phyloP scores from a whole-genome alignment of 2,113 vertebrate species.

The Siniperca chuatsi region DNA sequence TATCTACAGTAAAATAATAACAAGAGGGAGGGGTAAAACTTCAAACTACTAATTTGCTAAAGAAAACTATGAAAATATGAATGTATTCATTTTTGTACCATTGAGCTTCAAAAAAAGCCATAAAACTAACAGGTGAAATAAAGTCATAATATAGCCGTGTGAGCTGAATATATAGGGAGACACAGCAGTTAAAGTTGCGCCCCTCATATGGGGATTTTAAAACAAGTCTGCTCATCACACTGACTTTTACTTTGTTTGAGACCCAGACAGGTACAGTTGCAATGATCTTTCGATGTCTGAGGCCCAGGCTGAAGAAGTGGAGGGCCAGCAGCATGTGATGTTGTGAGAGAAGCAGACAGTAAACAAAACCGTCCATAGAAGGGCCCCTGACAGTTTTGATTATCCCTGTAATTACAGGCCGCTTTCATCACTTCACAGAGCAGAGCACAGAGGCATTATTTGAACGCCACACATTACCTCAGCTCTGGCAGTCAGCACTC shows the following conservation, averaged over 20 bases:
- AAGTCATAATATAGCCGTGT: neutral
- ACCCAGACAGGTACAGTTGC: constrained; percentile 43
- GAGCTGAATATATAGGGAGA: neutral
- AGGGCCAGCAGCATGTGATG: constrained; percentile 47
- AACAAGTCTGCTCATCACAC: neutral
- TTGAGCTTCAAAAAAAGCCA: neutral
- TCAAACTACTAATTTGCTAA: neutral
- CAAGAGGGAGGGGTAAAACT: neutral
- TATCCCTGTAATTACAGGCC: constrained; percentile 81
- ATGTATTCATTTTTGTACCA: neutral
- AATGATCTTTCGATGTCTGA: constrained; percentile 57
- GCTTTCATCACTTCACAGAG: constrained; percentile 75
- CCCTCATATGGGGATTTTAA: neutral
- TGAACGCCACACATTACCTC: constrained; percentile 80
- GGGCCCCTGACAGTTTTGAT: constrained; percentile 80
- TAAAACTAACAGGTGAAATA: neutral
- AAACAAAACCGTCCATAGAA: constrained; percentile 70
- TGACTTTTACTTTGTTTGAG: constrained; percentile 21
- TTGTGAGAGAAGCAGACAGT: constrained; percentile 72
- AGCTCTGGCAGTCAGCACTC: constrained; percentile 77
- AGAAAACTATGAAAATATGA: neutral
- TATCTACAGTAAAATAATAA: neutral
- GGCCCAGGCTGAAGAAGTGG: constrained; percentile 31
- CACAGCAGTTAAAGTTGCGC: neutral
- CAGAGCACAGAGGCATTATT: constrained; percentile 77